These are phyloP conservation scores for Cynopterus brachyotis DNA, from an alignment of 2,113 vertebrate species.

Conservation along the genomic window DNA sequence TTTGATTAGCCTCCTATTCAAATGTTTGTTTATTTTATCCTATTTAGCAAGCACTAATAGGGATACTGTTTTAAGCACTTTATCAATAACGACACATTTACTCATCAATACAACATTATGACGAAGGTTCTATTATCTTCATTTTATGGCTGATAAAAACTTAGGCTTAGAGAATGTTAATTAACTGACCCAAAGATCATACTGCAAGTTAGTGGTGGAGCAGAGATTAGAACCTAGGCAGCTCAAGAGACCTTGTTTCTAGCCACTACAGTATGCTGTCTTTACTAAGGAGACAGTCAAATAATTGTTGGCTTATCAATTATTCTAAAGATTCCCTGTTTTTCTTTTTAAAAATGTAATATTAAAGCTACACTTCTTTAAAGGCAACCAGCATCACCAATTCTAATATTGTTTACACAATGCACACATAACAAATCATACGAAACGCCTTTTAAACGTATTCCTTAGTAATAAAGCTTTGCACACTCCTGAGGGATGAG, in stretches of 20 bases:
- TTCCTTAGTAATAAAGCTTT: conserved; percentile 26
- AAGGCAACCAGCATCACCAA: background rate
- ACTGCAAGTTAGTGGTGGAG: background rate
- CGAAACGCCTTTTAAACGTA: background rate
- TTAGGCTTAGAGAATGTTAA: background rate
- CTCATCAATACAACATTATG: conserved; percentile 9
- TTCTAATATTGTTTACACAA: conserved; percentile 27
- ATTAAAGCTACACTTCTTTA: conserved; percentile 14
- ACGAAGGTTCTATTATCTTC: background rate
- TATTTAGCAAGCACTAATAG: background rate
- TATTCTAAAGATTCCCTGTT: background rate
- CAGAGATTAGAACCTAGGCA: background rate
- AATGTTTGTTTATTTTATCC: background rate
- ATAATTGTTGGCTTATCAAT: background rate
- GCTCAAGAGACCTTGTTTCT: background rate
- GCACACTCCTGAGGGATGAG: background rate
- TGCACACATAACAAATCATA: background rate
- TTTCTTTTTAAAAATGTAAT: conserved; percentile 2
- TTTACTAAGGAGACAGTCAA: conserved; percentile 14
- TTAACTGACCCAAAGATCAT: background rate
- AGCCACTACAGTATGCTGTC: background rate
- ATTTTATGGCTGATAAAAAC: background rate
- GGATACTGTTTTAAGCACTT: background rate
- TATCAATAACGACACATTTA: conserved; percentile 20
- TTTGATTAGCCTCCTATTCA: conserved; percentile 24